Base-by-base conservation (phyloP, 1,140 invertebrate genomes). In the Penaeus vannamei region DNA sequence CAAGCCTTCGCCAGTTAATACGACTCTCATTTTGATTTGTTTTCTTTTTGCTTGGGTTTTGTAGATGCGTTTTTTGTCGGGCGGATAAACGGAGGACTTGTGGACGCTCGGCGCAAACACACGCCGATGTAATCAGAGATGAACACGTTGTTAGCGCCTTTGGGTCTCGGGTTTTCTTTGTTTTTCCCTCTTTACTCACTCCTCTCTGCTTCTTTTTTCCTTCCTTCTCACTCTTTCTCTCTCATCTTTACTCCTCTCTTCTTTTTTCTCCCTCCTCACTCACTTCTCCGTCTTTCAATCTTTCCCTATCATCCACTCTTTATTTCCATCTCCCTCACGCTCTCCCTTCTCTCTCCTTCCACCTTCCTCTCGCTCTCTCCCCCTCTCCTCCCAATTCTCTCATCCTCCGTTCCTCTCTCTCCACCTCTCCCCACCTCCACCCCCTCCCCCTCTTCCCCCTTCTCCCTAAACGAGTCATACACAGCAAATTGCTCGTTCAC, bases 321-420 rank as follows among this genome's bases (percentile, higher is more conserved):
- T 82, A 36, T 59, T 29, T 61, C 53, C 62, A 53, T 84, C 81
- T 61, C 81, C 62, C 81, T 61, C n/a, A 32, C 81, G 32, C 81
- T 61, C 81, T 61, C 53, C 26, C 29, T 61, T 32, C 62, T 36
- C 62, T 53, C 32, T 46, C 36, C 42, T 61, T 66, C 82, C 64
- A 29, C 64, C 82, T 84, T 36, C 42, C 61, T 66, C 82, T 36
- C 61, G 36, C 82, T 84, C 82, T 84, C 83, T 84, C 61, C n/a
- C 83, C 42, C 62, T 36, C 59, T 60, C 61, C n/a, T 83, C 59
- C 60, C 53, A 29, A 59, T 83, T 42, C 60, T 61, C 23, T 59
- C 81, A 19, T 26, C 62, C 46, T 62, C 59, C 36, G 46, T 32
- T 32, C 20, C 82, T 42, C 82, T 84, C 59, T 84, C n/a, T 66